Evolutionary conservation across 2,797 vertebrate genomes (phyloP).

Genomic region (Picus viridis): DNA sequence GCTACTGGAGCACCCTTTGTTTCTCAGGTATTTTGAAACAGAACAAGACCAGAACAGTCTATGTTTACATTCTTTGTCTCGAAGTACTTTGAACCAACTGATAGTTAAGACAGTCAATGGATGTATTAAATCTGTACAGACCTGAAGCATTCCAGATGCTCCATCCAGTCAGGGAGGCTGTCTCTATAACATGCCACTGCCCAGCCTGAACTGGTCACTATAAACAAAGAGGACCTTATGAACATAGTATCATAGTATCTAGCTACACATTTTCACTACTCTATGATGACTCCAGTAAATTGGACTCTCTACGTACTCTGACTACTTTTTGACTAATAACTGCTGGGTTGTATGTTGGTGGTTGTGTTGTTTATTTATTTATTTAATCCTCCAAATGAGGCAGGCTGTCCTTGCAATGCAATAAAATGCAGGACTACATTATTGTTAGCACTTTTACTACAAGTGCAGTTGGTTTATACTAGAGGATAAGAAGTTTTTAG

Average conservation of each 20-base stretch:
- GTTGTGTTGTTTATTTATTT: too few relatives aligned
- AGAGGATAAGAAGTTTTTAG: not conserved
- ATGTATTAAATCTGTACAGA: not conserved
- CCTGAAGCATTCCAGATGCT: not conserved
- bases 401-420: not conserved
- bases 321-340: not conserved
- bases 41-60: not conserved
- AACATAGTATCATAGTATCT: not conserved
- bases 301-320: not conserved
- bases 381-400: not conserved
- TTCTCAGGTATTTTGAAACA: conserved; percentile 12
- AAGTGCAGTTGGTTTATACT: not conserved
- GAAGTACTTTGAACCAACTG: not conserved
- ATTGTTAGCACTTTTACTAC: not conserved
- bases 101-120: not conserved
- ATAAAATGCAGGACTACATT: not conserved
- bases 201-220: not conserved
- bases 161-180: not conserved
- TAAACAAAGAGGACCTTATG: not conserved
- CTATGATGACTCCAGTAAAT: not conserved
- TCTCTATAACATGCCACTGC: not conserved
- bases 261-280: not conserved
- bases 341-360: not conserved
- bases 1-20: not conserved
- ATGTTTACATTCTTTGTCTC: conserved; percentile 5